These are phyloP conservation scores for Calidris pygmaea DNA, from an alignment of 2,113 vertebrate genomes.

Conservation along the genomic window DNA sequence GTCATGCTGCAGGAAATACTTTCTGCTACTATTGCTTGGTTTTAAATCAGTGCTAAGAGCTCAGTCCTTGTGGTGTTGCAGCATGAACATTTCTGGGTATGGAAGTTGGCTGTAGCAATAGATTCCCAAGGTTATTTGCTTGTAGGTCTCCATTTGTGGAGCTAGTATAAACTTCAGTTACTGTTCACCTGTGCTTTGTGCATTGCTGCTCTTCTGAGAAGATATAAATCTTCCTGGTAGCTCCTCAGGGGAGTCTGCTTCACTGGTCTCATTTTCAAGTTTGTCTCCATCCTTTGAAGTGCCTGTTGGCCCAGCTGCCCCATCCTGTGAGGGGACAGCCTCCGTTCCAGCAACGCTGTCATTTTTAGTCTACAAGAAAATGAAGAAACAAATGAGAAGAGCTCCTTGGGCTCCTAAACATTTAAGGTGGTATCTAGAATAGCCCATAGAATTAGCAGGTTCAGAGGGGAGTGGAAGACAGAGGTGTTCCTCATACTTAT, in stretches of 20 bases:
- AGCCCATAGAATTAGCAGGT: not conserved
- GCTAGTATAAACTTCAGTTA: not conserved
- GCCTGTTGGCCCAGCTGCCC: not conserved
- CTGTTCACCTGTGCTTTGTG: slow-evolving; percentile 43
- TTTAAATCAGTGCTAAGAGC: not conserved
- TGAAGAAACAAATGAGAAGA: not conserved
- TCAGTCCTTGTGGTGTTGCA: not conserved
- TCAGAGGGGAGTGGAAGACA: not conserved
- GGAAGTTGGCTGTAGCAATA: not conserved
- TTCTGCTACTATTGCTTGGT: not conserved
- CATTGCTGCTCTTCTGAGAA: not conserved
- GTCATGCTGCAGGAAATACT: not conserved
- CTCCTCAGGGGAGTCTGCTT: slow-evolving; percentile 13
- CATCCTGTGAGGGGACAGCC: not conserved
- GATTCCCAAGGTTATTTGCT: not conserved
- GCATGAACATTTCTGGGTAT: accelerated
- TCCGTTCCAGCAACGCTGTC: not conserved
- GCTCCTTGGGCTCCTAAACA: not conserved
- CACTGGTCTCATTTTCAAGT: not conserved
- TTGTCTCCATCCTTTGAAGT: not conserved
- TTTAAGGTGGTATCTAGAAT: not conserved
- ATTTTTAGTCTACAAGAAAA: slow-evolving; percentile 38
- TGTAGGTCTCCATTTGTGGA: not conserved
- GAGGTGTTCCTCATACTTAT: not conserved
- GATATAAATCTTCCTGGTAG: slow-evolving; percentile 12